Percentiles rank a stretch among this genome's conserved stretches.
These are phyloP conservation scores for Rapana venosa DNA, from an alignment of 2,888 invertebrate genomes.

Conservation along the genomic window DNA sequence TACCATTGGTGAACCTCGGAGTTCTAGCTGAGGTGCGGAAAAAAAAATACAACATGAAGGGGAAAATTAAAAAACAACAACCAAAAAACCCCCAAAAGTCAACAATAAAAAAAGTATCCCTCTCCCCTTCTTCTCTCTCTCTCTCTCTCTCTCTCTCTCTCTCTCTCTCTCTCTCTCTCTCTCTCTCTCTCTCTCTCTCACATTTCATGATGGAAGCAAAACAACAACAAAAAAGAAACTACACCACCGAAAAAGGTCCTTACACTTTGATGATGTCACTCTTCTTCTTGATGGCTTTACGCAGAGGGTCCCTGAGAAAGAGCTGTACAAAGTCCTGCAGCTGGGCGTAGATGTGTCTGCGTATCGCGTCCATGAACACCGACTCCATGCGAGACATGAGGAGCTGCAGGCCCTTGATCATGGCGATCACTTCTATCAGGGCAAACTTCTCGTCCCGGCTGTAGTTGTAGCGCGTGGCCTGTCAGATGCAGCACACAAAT, in stretches of 20 bases:
- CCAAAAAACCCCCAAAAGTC: too few relatives aligned
- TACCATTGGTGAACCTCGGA: too few relatives aligned
- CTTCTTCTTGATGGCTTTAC: conserved; percentile 98
- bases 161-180: too few relatives aligned
- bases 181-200: too few relatives aligned
- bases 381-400: conserved; percentile 98
- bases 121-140: too few relatives aligned
- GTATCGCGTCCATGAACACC: conserved; percentile 93
- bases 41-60: too few relatives aligned
- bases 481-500: neutral
- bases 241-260: conserved; percentile 5
- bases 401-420: conserved; percentile 96
- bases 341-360: conserved; percentile 95
- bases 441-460: conserved; percentile 98
- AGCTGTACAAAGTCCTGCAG: conserved; percentile 97
- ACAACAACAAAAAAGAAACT: neutral
- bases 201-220: too few relatives aligned
- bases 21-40: neutral
- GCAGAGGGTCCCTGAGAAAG: conserved; percentile 90
- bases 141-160: too few relatives aligned
- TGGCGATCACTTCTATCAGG: conserved; percentile 97
- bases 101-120: neutral
- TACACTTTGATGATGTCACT: conserved; percentile 89
- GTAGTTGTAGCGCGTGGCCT: conserved; percentile 98
- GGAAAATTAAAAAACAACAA: too few relatives aligned